Conservation (phyloP, 2,888 invertebrate species). For the Sympetrum striolatum region DNA sequence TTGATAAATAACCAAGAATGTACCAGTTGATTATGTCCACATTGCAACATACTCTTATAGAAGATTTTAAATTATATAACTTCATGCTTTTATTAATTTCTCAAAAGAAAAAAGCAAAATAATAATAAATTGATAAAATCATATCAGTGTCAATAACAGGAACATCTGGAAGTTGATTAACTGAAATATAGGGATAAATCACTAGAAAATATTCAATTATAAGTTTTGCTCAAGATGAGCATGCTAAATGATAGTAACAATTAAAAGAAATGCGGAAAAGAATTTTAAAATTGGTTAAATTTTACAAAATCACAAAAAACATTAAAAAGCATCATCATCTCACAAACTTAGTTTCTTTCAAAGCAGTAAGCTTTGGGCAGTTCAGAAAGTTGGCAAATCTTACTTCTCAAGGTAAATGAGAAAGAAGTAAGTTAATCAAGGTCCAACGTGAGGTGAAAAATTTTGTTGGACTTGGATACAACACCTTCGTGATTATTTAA, state of each 20-base stretch:
- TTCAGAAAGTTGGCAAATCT: constrained; percentile 11
- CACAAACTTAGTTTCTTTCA: constrained; percentile 27
- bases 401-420: not conserved
- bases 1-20: not conserved
- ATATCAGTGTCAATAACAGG: not conserved
- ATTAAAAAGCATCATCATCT: constrained; percentile 1
- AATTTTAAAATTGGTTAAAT: not conserved
- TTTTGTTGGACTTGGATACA: too few species aligned
- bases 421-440: not conserved
- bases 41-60: constrained; percentile 4
- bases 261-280: not conserved
- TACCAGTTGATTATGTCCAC: not conserved
- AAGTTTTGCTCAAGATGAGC: constrained; percentile 4
- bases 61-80: not conserved
- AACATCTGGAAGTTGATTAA: not conserved
- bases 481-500: too few species aligned
- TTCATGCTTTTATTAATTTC: constrained; percentile 12
- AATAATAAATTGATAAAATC: not conserved
- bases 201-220: not conserved
- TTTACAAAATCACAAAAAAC: constrained; percentile 21
- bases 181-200: not conserved
- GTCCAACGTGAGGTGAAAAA: too few species aligned
- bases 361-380: constrained; percentile 29
- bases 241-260: not conserved
- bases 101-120: not conserved